These are phyloP conservation scores for Hypercompe scribonia DNA, from an alignment of 2,888 invertebrate genomes.

Conservation along the genomic window DNA sequence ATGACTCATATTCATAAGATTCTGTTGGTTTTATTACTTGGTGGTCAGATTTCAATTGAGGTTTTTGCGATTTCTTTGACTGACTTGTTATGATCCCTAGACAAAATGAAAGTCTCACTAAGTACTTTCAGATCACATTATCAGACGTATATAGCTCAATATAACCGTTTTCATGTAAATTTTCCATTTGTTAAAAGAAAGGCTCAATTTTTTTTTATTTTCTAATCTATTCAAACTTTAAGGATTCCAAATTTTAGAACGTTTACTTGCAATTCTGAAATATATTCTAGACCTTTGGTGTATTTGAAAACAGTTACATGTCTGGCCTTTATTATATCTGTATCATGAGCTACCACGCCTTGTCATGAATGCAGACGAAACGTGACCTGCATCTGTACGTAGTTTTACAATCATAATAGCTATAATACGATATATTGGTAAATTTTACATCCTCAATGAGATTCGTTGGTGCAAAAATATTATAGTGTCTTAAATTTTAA, in stretches of 20 bases:
- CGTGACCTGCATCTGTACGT: conserved; percentile 37
- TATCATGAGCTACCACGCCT: conserved; percentile 49
- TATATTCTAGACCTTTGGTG: conserved; percentile 32
- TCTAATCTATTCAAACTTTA: no score
- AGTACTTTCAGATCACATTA: no score
- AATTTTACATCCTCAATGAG: conserved; percentile 25
- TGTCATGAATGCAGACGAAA: conserved; percentile 43
- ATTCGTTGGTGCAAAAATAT: not conserved
- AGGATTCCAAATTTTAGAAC: no score
- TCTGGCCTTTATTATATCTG: conserved; percentile 47
- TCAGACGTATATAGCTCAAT: no score
- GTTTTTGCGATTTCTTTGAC: no score
- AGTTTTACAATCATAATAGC: conserved; percentile 34
- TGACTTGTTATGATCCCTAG: no score
- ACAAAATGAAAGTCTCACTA: no score
- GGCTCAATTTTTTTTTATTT: no score
- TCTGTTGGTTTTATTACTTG: not conserved
- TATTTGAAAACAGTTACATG: conserved; percentile 18
- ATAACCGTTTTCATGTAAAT: no score
- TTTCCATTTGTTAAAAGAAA: no score
- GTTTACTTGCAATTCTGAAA: not conserved
- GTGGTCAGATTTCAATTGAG: not conserved
- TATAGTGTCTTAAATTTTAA: not conserved
- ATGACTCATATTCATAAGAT: not conserved
- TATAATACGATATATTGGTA: conserved; percentile 35